Conservation (phyloP, 2,113 vertebrate species). For the Sterrhoptilus dennistouni region DNA sequence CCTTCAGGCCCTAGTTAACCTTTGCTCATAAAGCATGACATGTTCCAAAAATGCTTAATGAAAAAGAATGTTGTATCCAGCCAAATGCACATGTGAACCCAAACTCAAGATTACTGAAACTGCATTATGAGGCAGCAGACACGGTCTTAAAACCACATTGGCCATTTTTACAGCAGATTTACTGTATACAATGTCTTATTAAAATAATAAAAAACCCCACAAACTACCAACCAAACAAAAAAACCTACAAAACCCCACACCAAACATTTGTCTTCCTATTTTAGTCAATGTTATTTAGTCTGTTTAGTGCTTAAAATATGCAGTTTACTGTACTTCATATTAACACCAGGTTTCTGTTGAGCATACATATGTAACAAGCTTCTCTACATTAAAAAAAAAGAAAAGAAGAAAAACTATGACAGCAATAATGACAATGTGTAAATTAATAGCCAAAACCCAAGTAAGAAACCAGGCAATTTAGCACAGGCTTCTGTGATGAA, state of each 20-base stretch:
- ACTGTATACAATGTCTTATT: accelerated
- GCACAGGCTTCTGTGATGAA: background rate
- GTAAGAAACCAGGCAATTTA: background rate
- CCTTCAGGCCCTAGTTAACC: conserved; percentile 48
- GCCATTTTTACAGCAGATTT: background rate
- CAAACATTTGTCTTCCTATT: background rate
- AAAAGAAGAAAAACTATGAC: background rate
- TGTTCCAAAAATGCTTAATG: background rate
- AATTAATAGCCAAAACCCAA: background rate
- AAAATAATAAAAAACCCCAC: accelerated
- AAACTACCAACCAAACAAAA: background rate
- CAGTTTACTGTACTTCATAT: background rate
- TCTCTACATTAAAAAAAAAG: background rate
- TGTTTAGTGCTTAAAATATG: background rate
- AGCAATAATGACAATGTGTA: background rate
- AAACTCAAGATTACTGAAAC: background rate
- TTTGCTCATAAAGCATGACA: background rate
- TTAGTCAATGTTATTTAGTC: background rate
- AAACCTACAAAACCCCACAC: background rate
- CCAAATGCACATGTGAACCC: background rate
- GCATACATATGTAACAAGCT: background rate
- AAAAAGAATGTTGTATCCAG: background rate
- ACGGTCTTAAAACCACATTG: background rate
- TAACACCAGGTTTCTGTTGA: background rate
- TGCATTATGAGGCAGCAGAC: background rate